These are phyloP conservation scores for Rhagoletis pomonella DNA, from an alignment of 1,140 invertebrate genomes.

Conservation along the genomic window DNA sequence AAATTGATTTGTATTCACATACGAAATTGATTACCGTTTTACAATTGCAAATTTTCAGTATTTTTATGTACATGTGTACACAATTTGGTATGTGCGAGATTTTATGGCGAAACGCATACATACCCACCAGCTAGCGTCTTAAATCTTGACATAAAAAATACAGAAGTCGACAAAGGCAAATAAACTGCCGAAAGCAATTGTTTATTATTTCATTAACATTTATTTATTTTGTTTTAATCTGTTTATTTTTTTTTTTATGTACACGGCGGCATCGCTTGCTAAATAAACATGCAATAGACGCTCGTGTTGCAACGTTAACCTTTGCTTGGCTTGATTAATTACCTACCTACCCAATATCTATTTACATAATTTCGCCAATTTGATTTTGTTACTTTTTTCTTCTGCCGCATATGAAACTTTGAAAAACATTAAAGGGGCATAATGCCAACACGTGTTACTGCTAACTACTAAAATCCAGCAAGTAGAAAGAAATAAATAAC, in stretches of 20 bases:
- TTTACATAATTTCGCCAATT: not conserved
- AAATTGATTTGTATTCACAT: not conserved
- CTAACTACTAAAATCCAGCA: not conserved
- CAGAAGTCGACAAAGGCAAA: not conserved
- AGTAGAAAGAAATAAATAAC: not conserved
- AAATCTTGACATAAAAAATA: constrained; percentile 8
- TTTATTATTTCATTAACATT: too few relatives aligned
- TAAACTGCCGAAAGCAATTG: not conserved
- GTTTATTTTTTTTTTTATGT: not conserved
- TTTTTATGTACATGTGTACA: not conserved
- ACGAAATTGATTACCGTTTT: constrained; percentile 27
- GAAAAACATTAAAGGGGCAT: not conserved
- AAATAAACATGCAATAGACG: not conserved
- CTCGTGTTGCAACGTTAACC: not conserved
- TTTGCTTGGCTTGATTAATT: too few relatives aligned
- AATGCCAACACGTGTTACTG: not conserved
- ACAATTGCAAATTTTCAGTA: not conserved
- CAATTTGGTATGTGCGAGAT: not conserved
- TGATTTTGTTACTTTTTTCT: not conserved
- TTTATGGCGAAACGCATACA: not conserved
- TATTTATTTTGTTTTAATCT: too few relatives aligned
- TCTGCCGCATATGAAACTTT: not conserved
- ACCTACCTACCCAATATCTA: too few relatives aligned
- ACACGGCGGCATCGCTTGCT: not conserved
- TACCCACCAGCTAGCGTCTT: not conserved